Base-by-base conservation (phyloP, 1,140 invertebrate genomes). In the Drosophila paulistorum region DNA sequence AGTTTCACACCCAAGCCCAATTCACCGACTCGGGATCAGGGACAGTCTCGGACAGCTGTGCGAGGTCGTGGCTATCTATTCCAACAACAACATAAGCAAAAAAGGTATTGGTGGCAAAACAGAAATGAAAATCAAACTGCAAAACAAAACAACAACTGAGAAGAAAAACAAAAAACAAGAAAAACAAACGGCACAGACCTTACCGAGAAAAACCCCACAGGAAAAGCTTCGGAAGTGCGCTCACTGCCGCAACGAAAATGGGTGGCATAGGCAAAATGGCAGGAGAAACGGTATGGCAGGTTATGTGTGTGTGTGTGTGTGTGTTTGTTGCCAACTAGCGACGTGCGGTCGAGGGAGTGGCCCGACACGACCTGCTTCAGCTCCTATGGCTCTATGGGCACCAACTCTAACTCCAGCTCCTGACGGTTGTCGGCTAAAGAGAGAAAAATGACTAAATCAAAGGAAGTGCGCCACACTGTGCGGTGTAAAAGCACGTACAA, bases 381-480 rank as follows among this genome's bases (percentile, higher is more conserved):
- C 64, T 58, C 63, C 35, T 30, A 30, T 30, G 68, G 64, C 58
- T 41, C 35, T 39, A 39, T 30, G 30, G 30, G 17, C 58, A 33
- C 58, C 58, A 3, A 17, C 58, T 60, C 5, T 17, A 11, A 5
- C 26, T 59, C n/a, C 33, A 11, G 33, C 57, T 62, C 13, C 71
- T 79, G 74, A 67, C 74, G 74, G 74, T 74, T 83, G 83, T 77
- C 83, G 77, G 84, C 84, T 90, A 90, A 90, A 90, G 83, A 89
- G 89, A 90, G 89, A 90, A 90, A 90, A 90, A 90, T 90, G 89
- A 90, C 89, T 90, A 90, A 90, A 90, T 90, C 89, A 90, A 90
- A 90, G 89, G 89, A 90, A 90, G 89, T 90, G 78, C 83, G 89
- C 79, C 80, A 90, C 79, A 83, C 77, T 77, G 87, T 75, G 86